phyloP scores from a whole-genome alignment of 2,888 invertebrate species.

The Gisinianus flammeolus region DNA sequence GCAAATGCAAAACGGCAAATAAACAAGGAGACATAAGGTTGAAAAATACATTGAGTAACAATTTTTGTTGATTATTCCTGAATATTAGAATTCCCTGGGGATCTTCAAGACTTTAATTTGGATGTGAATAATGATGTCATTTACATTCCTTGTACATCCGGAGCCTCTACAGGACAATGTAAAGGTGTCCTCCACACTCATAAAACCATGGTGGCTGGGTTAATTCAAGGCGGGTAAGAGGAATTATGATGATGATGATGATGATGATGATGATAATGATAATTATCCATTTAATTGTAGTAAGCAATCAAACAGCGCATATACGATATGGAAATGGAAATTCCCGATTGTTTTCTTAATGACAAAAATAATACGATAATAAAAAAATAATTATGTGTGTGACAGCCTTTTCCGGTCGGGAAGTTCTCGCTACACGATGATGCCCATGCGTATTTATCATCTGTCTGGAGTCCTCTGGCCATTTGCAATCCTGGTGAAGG shows the following conservation, averaged over 20 bases:
- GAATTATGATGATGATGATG: too few species aligned
- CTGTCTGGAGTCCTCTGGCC: conserved; percentile 35
- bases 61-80: not conserved
- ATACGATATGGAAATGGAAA: not conserved
- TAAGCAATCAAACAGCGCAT: too few species aligned
- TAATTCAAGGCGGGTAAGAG: conserved; percentile 24
- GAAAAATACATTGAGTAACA: not conserved
- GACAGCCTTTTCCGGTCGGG: conserved; percentile 5
- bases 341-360: too few species aligned
- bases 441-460: conserved; percentile 31
- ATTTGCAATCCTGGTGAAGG: conserved; percentile 7
- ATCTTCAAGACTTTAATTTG: conserved; percentile 32
- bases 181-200: conserved; percentile 25
- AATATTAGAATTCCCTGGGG: conserved; percentile 19
- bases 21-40: not conserved
- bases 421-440: conserved; percentile 11
- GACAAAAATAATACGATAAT: not conserved
- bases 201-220: conserved; percentile 17
- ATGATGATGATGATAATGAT: too few species aligned
- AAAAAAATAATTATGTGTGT: not conserved
- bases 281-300: too few species aligned
- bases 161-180: not conserved
- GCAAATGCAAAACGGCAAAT: not conserved
- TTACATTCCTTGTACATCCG: conserved; percentile 13
- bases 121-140: conserved; percentile 31